These are phyloP conservation scores for Macrobrachium rosenbergii DNA, from an alignment of 1,140 invertebrate species.

Conservation along the genomic window DNA sequence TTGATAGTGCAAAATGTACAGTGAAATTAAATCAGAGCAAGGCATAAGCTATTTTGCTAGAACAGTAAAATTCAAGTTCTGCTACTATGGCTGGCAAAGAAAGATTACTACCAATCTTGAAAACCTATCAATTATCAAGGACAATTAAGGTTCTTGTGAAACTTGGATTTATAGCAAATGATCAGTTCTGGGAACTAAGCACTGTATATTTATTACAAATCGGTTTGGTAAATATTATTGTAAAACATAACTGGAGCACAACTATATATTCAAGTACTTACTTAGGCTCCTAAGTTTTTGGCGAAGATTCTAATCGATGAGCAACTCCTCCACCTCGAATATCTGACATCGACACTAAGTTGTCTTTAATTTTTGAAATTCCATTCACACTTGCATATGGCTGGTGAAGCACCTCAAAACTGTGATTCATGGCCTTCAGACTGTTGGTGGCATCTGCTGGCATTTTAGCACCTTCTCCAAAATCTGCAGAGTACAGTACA, in stretches of 20 bases:
- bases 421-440: constrained; percentile 36
- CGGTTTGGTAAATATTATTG: no score
- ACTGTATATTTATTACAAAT: no score
- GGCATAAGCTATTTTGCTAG: no score
- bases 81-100: no score
- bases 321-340: constrained; percentile 67
- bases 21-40: no score
- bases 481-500: constrained; percentile 6
- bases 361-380: constrained; percentile 75
- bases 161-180: no score
- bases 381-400: constrained; percentile 76
- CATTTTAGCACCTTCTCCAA: constrained; percentile 5
- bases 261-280: neutral
- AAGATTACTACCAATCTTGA: no score
- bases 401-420: constrained; percentile 65
- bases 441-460: constrained; percentile 43
- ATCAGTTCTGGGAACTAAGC: no score
- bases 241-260: neutral
- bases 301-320: constrained; percentile 57
- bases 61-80: no score
- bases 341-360: constrained; percentile 71
- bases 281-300: neutral
- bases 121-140: no score
- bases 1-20: no score
- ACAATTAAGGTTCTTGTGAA: no score